phyloP scores from a whole-genome alignment of 2,113 vertebrate species.

The Gadus chalcogrammus region DNA sequence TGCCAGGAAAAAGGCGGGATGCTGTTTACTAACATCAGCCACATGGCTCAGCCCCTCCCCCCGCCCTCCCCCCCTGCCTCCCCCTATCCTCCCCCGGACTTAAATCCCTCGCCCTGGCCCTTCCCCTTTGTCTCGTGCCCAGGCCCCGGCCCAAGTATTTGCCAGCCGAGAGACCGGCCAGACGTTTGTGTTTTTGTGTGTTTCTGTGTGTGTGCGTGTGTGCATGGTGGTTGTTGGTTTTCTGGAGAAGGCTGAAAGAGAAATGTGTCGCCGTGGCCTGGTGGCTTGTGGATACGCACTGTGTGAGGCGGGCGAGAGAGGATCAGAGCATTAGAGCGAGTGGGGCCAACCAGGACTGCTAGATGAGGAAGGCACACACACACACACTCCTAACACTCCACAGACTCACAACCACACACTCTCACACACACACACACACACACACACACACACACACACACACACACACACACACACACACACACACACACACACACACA shows the following conservation, averaged over 20 bases:
- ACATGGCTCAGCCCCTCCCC: slow-evolving; percentile 77
- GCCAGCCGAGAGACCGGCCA: slow-evolving; percentile 79
- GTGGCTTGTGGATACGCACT: slow-evolving; percentile 36
- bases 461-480: no score
- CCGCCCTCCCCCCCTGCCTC: slow-evolving; percentile 32
- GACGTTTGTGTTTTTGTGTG: slow-evolving; percentile 11
- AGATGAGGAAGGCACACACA: no score
- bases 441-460: no score
- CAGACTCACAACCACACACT: no score
- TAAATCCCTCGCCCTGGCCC: slow-evolving; percentile 45
- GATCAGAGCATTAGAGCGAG: neutral
- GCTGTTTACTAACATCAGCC: slow-evolving; percentile 92
- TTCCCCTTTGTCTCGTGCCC: slow-evolving; percentile 44
- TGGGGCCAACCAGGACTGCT: no score
- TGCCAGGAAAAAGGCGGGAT: slow-evolving; percentile 77
- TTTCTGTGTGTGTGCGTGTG: neutral
- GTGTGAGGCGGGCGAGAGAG: neutral
- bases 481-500: no score
- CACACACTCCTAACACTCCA: no score
- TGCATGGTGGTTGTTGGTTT: neutral
- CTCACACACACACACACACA: no score
- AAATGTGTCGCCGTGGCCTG: slow-evolving; percentile 69
- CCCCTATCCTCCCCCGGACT: slow-evolving; percentile 46
- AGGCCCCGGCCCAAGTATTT: slow-evolving; percentile 77
- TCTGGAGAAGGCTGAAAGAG: slow-evolving; percentile 68